phyloP scores from a whole-genome alignment of 2,113 vertebrate species.

The Rattus rattus region DNA sequence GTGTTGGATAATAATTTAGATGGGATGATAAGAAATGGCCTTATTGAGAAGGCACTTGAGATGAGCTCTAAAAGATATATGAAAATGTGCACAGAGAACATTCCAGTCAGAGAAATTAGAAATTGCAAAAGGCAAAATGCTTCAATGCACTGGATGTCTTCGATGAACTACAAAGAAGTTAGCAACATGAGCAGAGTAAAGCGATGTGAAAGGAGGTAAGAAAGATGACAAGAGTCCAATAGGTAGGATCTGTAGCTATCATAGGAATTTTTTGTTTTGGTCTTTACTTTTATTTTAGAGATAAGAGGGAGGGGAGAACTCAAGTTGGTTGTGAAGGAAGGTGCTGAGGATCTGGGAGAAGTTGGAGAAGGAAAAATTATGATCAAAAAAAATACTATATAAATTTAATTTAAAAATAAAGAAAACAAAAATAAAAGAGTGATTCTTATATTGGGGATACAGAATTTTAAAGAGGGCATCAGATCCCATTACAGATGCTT shows the following conservation, averaged over 20 bases:
- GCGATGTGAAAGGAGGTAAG: background rate
- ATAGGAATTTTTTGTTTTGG: background rate
- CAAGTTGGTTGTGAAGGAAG: background rate
- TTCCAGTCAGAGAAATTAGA: conserved; percentile 4
- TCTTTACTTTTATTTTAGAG: background rate
- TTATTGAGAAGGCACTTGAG: background rate
- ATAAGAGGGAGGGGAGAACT: background rate
- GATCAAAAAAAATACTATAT: background rate
- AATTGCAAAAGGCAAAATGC: background rate
- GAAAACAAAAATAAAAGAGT: background rate
- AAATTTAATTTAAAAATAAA: background rate
- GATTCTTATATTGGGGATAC: background rate
- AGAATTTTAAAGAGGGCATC: too few species aligned
- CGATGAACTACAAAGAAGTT: background rate
- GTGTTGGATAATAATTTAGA: conserved; percentile 9
- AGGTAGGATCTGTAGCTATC: background rate
- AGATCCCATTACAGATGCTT: too few species aligned
- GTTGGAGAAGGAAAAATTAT: background rate
- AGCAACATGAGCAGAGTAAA: background rate
- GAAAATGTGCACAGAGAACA: conserved; percentile 3
- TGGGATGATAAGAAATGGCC: background rate
- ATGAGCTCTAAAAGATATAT: too few species aligned
- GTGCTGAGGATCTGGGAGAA: background rate
- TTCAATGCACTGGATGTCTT: background rate
- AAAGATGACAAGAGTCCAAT: background rate